phyloP scores from a whole-genome alignment of 2,113 vertebrate species.

The Ictalurus punctatus region DNA sequence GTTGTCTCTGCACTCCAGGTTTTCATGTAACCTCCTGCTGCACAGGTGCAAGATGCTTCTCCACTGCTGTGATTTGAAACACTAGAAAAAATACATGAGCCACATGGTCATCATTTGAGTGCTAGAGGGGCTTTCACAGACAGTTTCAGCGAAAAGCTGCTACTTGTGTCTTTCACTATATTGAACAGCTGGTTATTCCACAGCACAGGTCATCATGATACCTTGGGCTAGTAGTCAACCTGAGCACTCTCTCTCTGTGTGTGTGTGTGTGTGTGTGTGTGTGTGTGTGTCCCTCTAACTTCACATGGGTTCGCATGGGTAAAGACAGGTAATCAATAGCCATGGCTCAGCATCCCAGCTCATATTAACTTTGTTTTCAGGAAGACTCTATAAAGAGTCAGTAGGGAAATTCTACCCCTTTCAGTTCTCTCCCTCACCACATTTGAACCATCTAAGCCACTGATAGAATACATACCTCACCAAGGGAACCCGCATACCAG shows the following conservation, averaged over 20 bases:
- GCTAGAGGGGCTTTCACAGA: constrained; percentile 4
- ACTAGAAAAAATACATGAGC: constrained; percentile 13
- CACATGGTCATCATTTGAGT: constrained; percentile 2
- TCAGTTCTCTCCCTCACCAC: constrained; percentile 57
- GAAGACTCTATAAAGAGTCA: constrained; percentile 75
- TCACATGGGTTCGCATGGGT: constrained; percentile 60
- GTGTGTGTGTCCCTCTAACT: constrained; percentile 1
- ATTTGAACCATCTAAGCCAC: constrained; percentile 57
- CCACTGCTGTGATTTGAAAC: constrained; percentile 24
- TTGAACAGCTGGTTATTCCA: constrained; percentile 29
- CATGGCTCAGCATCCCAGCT: constrained; percentile 59
- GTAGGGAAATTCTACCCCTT: constrained; percentile 69
- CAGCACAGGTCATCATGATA: constrained; percentile 47
- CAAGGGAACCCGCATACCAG: constrained; percentile 34
- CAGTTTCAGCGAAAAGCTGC: constrained; percentile 18
- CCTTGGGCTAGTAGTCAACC: neutral
- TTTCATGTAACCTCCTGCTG: constrained; percentile 27
- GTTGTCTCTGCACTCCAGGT: constrained; percentile 2
- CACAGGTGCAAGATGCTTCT: constrained; percentile 18
- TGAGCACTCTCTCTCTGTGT: constrained; percentile 11
- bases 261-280: no score
- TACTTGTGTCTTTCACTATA: constrained; percentile 9
- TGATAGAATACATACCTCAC: neutral
- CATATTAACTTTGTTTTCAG: constrained; percentile 76
- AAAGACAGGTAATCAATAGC: constrained; percentile 73